Percentiles rank a stretch among this genome's conserved stretches.
phyloP scores from a whole-genome alignment of 2,888 invertebrate species.

The Petrolisthes cinctipes region DNA sequence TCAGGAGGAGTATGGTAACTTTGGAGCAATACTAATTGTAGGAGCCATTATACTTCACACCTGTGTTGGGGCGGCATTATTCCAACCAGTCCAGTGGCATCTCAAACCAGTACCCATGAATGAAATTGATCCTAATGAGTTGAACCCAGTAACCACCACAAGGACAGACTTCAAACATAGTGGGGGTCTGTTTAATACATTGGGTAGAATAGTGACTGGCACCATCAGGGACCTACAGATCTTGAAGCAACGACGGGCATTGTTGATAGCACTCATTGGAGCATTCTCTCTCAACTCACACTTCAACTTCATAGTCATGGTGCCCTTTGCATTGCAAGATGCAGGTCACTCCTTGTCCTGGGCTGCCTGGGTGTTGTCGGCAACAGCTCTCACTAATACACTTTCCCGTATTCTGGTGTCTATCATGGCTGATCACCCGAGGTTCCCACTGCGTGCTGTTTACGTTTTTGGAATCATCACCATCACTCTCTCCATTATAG shows the following conservation, averaged over 20 bases:
- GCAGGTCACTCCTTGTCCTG: conserved; percentile 34
- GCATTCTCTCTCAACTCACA: conserved; percentile 79
- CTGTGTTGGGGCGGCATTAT: conserved; percentile 78
- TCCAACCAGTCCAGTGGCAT: conserved; percentile 84
- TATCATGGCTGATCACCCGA: conserved; percentile 10
- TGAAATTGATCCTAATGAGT: not conserved
- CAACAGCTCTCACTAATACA: conserved; percentile 13
- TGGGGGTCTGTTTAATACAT: not conserved
- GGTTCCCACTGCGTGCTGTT: conserved; percentile 30
- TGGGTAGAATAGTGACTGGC: not conserved
- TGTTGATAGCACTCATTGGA: conserved; percentile 80
- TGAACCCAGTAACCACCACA: no score
- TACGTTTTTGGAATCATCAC: conserved; percentile 30
- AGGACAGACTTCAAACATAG: not conserved
- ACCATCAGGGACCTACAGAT: conserved; percentile 76
- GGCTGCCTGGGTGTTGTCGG: conserved; percentile 28
- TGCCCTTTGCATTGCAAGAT: conserved; percentile 69
- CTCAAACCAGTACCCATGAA: conserved; percentile 73
- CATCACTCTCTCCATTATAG: no score
- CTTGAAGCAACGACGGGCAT: conserved; percentile 75
- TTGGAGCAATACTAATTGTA: conserved; percentile 78
- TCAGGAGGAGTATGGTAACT: conserved; percentile 10
- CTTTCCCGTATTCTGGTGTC: conserved; percentile 23
- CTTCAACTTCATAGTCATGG: conserved; percentile 77
- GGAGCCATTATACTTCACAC: conserved; percentile 79